Conservation (phyloP, 2,797 vertebrate genomes). For the Meriones psammophilus region DNA sequence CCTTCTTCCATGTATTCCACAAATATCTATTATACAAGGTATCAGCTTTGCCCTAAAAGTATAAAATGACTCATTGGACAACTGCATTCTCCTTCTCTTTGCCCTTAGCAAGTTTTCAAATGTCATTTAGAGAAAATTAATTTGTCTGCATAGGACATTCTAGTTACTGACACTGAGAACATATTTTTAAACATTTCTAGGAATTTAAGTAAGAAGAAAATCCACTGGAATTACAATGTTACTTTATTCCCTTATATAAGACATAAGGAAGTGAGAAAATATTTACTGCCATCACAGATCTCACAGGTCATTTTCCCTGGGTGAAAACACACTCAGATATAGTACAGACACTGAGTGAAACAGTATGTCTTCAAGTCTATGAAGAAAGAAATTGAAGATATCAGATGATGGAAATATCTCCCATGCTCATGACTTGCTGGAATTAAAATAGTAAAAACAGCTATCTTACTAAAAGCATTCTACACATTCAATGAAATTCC, state of each 20-base stretch:
- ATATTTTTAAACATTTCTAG: constrained; percentile 73
- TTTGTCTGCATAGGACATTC: constrained; percentile 69
- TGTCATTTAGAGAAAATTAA: constrained; percentile 79
- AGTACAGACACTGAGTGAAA: constrained; percentile 58
- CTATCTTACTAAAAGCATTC: too few species aligned
- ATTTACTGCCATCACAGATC: background rate
- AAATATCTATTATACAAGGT: constrained; percentile 48
- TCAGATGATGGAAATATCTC: too few species aligned
- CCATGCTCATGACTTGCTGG: too few species aligned
- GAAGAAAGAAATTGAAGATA: too few species aligned
- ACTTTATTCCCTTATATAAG: constrained; percentile 48
- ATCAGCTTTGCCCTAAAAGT: constrained; percentile 61
- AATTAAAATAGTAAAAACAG: too few species aligned
- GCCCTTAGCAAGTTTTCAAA: constrained; percentile 77
- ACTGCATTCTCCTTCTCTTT: constrained; percentile 60
- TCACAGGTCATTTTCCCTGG: constrained; percentile 15
- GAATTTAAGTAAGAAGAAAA: constrained; percentile 73
- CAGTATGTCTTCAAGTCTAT: background rate
- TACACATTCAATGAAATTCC: too few species aligned
- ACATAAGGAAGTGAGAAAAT: constrained; percentile 71
- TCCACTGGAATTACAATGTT: constrained; percentile 57
- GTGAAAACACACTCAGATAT: constrained; percentile 57
- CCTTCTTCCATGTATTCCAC: constrained; percentile 56
- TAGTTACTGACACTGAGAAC: constrained; percentile 75
- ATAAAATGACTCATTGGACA: constrained; percentile 71